Base-by-base conservation (phyloP, 2,113 vertebrate genomes). In the Pitta sordida region DNA sequence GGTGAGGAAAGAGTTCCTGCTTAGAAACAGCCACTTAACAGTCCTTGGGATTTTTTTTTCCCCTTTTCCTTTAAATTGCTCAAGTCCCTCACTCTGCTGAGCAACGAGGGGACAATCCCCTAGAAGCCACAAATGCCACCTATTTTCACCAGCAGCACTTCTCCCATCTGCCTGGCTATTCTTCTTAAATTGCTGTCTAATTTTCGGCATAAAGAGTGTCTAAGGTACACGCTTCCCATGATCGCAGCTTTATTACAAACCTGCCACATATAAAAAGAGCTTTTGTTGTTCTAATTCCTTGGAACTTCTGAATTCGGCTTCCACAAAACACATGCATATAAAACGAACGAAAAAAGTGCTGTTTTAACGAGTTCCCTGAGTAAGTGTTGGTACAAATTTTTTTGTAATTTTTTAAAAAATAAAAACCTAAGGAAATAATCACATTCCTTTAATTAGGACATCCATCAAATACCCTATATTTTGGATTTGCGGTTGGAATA, bases 131-230 rank as follows among this genome's bases (percentile, higher is more conserved):
- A n/a, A 62, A 51, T 23, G 51, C 65, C 67, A 78, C 53, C 53
- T 71, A n/a, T 92, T 94, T 94, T 85, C 74, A 55, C 87, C 84
- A 80, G 67, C 78, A 91, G 59, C 84, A 65, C 64, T 83, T 92
- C 70, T 63, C 59, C 80, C 70, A 65, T 79, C 78, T 90, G 41
- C 51, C 65, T 53, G 52, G 32, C 78, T 67, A 55, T 87, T 94
- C 86, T 73, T 93, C 93, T 77, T 39, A 86, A 90, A 92, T 59
- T 83, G 75, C 78, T 51, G 26, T 5, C 91, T 91, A 74, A 76
- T 85, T 80, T 89, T 85, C 75, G 55, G 48, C 12, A 88, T 76
- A 83, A 89, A 91, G 78, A 55, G 46, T 48, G 51, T 24, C 67
- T 44, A 84, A 84, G 84, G 81, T 65, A 51, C 21, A 27, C 12